Percentiles rank a stretch among this genome's conserved stretches.
Evolutionary conservation across 2,888 invertebrate genomes (phyloP).

Genomic region (Margaritifera margaritifera): DNA sequence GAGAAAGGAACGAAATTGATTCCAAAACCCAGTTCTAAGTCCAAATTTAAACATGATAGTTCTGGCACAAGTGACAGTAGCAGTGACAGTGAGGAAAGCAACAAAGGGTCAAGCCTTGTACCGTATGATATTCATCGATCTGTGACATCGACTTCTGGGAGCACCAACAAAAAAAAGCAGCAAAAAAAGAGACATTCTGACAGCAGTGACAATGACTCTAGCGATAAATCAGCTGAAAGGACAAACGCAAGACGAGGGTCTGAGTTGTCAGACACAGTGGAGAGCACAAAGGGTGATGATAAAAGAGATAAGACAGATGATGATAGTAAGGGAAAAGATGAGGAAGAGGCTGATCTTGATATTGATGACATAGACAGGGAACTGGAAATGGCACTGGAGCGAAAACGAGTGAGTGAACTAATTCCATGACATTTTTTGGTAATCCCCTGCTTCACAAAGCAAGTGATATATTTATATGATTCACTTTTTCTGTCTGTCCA

Average conservation of each 20-base stretch:
- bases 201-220: slow-evolving; percentile 20
- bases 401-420: slow-evolving; percentile 47
- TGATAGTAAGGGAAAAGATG: slow-evolving; percentile 6
- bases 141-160: too few relatives aligned
- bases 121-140: too few relatives aligned
- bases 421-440: slow-evolving; percentile 12
- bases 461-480: too few relatives aligned
- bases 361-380: slow-evolving; percentile 69
- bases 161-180: too few relatives aligned
- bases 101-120: slow-evolving; percentile 6
- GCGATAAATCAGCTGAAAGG: slow-evolving; percentile 15
- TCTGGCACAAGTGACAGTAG: slow-evolving; percentile 41
- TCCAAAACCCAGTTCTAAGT: not conserved
- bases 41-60: slow-evolving; percentile 8
- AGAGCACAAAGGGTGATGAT: too few relatives aligned
- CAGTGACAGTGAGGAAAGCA: slow-evolving; percentile 39
- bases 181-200: slow-evolving; percentile 6
- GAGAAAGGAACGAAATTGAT: too few relatives aligned
- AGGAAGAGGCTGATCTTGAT: slow-evolving; percentile 58
- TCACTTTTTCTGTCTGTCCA: too few relatives aligned
- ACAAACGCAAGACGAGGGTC: not conserved
- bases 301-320: too few relatives aligned
- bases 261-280: too few relatives aligned
- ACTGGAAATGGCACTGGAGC: slow-evolving; percentile 66
- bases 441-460: too few relatives aligned